Base-by-base conservation (phyloP, 2,797 vertebrate genomes). In the Spinus olivaceus region DNA sequence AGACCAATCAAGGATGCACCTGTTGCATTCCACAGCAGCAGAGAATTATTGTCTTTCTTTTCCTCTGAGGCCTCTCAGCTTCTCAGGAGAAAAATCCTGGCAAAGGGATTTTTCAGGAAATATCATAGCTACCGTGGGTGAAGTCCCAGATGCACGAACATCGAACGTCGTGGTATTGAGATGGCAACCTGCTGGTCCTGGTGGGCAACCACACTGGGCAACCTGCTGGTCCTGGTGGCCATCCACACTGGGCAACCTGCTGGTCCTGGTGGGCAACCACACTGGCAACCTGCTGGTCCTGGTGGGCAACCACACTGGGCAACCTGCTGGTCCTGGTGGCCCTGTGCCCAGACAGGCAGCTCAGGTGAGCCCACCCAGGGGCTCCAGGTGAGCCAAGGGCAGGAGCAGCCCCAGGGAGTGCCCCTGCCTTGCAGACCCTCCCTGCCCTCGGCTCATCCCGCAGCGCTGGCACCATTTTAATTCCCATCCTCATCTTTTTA, bases 321-420 rank as follows among this genome's bases (percentile, higher is more conserved):
- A 35, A 99, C 97, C 98, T 99, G 96, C 98, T 99, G 98, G 99
- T 99, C 96, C 99, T 99, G 99, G 98, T 99, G 97, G 99, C 99
- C 8, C 99, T 99, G 96, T 99, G 99, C 98, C 98, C 98, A 94
- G 99, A 99, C 98, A 98, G 99, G 93, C 99, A 99, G 97, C 99
- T 99, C 98, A 99, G 99, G 99, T 99, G 91, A 97, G 99, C 76
- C 50, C 56, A 3, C 6, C 14, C 66, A 7, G 30, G 35, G 35
- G 22, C 14, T 51, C 32, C 59, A 4, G 54, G 23, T 3, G 21
- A 33, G 14, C 53, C 33, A 22, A 33, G 57, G 49, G 41, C 57
- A 16, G 13, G 17, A 41, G 2, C 8, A 3, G 15, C 27, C 2
- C 1, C 2, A 5, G 5, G 47, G 32, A 30, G 30, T 51, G 59